phyloP scores from a whole-genome alignment of 92 coral and sea anemone species.

The Ricordea florida region DNA sequence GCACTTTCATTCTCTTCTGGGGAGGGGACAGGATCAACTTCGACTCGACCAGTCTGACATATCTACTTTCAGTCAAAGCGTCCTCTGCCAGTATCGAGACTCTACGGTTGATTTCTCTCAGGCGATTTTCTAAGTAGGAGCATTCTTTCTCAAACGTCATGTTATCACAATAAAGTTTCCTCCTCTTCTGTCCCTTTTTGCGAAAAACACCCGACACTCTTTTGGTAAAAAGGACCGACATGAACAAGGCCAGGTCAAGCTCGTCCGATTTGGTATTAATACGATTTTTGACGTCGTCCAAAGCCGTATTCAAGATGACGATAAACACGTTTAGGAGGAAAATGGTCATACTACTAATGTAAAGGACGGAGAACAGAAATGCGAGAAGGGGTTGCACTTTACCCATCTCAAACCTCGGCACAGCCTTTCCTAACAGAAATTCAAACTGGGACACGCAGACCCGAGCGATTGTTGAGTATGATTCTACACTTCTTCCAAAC shows the following conservation, averaged over 20 bases:
- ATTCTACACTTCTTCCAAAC: constrained; percentile 42
- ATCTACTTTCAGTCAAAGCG: not conserved
- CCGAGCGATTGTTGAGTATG: constrained; percentile 46
- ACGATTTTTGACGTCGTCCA: constrained; percentile 9
- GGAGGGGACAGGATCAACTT: no score
- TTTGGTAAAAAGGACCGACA: not conserved
- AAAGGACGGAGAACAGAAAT: constrained; percentile 45
- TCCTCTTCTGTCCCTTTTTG: not conserved
- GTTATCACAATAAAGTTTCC: not conserved
- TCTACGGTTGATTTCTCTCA: not conserved
- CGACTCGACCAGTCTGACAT: no score
- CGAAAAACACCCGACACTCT: not conserved
- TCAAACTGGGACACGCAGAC: constrained; percentile 59
- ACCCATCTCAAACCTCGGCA: constrained; percentile 26
- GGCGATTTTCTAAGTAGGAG: not conserved
- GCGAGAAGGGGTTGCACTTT: constrained; percentile 52
- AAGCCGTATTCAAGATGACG: constrained; percentile 45
- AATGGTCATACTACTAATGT: constrained; percentile 48
- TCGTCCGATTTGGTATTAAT: constrained; percentile 3
- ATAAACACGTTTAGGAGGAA: constrained; percentile 62
- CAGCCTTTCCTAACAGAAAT: constrained; percentile 60
- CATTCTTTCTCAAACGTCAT: not conserved
- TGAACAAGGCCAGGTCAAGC: constrained; percentile 15
- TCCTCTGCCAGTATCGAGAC: not conserved
- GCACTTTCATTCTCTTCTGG: no score